phyloP scores from a whole-genome alignment of 2,113 vertebrate genomes.

The Poecilia latipinna region DNA sequence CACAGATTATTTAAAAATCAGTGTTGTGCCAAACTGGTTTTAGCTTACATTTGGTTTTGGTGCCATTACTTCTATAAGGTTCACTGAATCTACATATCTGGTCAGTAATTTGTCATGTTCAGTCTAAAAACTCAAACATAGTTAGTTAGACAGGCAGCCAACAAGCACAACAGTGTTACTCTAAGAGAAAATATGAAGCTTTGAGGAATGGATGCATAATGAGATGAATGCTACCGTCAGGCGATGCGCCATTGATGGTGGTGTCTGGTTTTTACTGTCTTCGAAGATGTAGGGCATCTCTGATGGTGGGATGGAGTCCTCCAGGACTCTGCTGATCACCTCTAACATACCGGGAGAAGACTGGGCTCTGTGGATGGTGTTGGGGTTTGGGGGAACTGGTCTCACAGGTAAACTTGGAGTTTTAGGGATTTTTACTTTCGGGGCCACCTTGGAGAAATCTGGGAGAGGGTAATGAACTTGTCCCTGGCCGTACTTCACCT shows the following conservation, averaged over 20 bases:
- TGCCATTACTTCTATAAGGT: constrained; percentile 73
- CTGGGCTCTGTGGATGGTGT: constrained; percentile 62
- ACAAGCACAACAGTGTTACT: neutral
- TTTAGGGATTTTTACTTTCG: constrained; percentile 83
- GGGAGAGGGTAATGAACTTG: constrained; percentile 79
- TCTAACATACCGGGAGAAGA: constrained; percentile 75
- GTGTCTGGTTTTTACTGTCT: constrained; percentile 54
- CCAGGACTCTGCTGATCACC: constrained; percentile 75
- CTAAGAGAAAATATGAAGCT: neutral
- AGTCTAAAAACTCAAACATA: constrained; percentile 59
- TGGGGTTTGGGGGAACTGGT: constrained; percentile 47
- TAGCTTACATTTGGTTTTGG: constrained; percentile 66
- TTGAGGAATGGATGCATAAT: neutral
- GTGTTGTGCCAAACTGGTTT: neutral
- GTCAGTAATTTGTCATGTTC: constrained; percentile 79
- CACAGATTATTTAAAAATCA: neutral
- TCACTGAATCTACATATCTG: constrained; percentile 74
- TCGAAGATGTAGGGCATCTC: constrained; percentile 57
- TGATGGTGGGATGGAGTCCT: constrained; percentile 72
- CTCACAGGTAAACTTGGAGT: constrained; percentile 36
- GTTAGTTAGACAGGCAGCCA: neutral
- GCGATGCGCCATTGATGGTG: constrained; percentile 60
- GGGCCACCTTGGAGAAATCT: constrained; percentile 79
- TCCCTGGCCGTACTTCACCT: constrained; percentile 77
- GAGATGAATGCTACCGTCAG: constrained; percentile 79